A percentile compares a stretch with the other conserved stretches of the same genome.
Evolutionary conservation across 2,113 vertebrate genomes (phyloP).

Genomic region (Forbesichthys agassizii): DNA sequence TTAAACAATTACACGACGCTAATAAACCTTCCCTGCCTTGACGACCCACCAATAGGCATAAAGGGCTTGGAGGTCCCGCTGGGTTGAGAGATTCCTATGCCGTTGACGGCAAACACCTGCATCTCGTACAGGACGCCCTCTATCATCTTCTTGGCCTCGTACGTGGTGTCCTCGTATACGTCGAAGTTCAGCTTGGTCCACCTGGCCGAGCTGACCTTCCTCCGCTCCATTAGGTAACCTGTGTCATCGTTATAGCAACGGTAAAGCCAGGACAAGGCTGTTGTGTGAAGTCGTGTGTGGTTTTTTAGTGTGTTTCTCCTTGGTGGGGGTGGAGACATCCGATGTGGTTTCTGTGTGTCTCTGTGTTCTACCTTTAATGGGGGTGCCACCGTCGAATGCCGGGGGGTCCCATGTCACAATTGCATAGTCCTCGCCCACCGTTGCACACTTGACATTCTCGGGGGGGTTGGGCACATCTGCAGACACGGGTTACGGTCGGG

Average conservation of each 20-base stretch:
- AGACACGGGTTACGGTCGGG: slow-evolving; percentile 35
- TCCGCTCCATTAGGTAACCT: slow-evolving; percentile 91
- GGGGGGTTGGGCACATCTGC: slow-evolving; percentile 88
- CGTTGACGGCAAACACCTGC: slow-evolving; percentile 87
- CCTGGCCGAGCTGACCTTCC: slow-evolving; percentile 84
- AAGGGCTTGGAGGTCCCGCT: slow-evolving; percentile 80
- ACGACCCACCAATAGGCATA: slow-evolving; percentile 78
- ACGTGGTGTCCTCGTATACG: slow-evolving; percentile 77
- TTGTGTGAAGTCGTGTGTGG: background rate
- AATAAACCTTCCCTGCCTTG: too few relatives aligned
- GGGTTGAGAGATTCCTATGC: slow-evolving; percentile 86
- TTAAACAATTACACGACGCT: background rate
- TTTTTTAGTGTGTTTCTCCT: background rate
- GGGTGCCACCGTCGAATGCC: slow-evolving; percentile 82
- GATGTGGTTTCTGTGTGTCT: background rate
- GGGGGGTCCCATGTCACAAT: slow-evolving; percentile 84
- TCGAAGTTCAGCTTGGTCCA: slow-evolving; percentile 96
- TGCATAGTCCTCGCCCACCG: slow-evolving; percentile 85
- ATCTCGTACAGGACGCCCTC: slow-evolving; percentile 90
- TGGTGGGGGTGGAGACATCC: slow-evolving; percentile 18
- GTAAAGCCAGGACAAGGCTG: background rate
- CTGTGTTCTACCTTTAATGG: slow-evolving; percentile 79
- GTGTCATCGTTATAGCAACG: background rate
- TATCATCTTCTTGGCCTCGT: slow-evolving; percentile 89
- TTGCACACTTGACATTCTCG: slow-evolving; percentile 80